A percentile compares a stretch with the other conserved stretches of the same genome.
Evolutionary conservation across 2,797 vertebrate genomes (phyloP).

Genomic region (Typhlichthys eigenmanni): DNA sequence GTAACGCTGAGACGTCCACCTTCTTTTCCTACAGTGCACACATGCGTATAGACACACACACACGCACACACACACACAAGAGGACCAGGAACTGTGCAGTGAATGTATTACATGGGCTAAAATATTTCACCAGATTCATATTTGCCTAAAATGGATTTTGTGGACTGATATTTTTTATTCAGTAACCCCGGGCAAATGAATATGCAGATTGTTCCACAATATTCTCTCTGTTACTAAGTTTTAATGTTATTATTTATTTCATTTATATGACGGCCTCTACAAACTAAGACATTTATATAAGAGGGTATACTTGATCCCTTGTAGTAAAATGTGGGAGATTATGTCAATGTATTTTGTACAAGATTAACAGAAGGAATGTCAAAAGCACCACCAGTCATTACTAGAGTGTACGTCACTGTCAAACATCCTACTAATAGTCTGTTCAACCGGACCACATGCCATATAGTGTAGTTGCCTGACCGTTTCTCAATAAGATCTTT

Average conservation of each 20-base stretch:
- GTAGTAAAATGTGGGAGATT: slow-evolving; percentile 40
- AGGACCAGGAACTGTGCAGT: slow-evolving; percentile 64
- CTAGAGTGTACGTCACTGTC: slow-evolving; percentile 25
- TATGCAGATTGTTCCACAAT: slow-evolving; percentile 60
- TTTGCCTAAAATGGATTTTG: slow-evolving; percentile 76
- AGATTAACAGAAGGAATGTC: slow-evolving; percentile 35
- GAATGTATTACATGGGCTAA: slow-evolving; percentile 71
- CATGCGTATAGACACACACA: slow-evolving; percentile 18
- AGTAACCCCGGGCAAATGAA: slow-evolving; percentile 63
- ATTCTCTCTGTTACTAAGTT: slow-evolving; percentile 52
- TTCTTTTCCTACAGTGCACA: slow-evolving; percentile 33
- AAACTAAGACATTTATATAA: slow-evolving; percentile 57
- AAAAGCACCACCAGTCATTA: slow-evolving; percentile 31
- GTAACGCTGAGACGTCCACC: slow-evolving; percentile 65
- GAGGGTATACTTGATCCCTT: slow-evolving; percentile 53
- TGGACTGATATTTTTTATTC: slow-evolving; percentile 61
- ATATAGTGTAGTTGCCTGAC: slow-evolving; percentile 9
- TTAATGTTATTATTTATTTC: slow-evolving; percentile 77
- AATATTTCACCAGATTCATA: slow-evolving; percentile 57
- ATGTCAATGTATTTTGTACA: slow-evolving; percentile 38
- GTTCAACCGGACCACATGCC: too few species aligned
- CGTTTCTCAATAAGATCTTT: slow-evolving; percentile 18
- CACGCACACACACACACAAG: slow-evolving; percentile 35
- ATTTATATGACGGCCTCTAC: slow-evolving; percentile 67
- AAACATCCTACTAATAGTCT: slow-evolving; percentile 16